Base-by-base conservation (phyloP, 37 sponge, comb jelly and placozoan genomes). In the Axinella damicornis region DNA sequence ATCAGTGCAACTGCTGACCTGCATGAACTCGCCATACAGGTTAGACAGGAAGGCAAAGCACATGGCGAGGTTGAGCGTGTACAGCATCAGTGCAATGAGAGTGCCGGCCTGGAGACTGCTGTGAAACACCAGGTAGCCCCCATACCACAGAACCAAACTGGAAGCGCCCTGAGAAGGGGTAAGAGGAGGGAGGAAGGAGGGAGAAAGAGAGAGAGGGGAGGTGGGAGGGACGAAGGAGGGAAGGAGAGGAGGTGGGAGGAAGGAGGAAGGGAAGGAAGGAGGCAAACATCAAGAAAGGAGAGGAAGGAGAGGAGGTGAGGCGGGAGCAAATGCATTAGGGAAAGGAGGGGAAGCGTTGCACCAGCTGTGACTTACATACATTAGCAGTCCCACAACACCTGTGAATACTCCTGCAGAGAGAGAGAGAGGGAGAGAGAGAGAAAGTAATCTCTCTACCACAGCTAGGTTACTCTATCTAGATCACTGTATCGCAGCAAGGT, bases 21-120 rank as follows among this genome's bases (percentile, higher is more conserved):
- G 92, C 92, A 92, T 92, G 55, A 95, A 95, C 55, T 92, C 96
- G 2, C 96, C 96, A 69, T 95, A 95, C 27, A 95, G 77, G 38
- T 65, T 89, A 53, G 96, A 77, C 25, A 95, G 68, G 68, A 92
- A 89, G 30, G 90, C 96, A 71, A 95, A 95, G 46, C 83, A 84
- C 90, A 89, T 85, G 37, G 96, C 96, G 21, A 95, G 89, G 57
- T 88, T 95, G 81, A 95, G 79, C 1, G 91, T 92, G 78, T 95
- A 95, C 66, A 95, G 60, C 96, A 95, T 95, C 41, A 95, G 79
- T 20, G 90, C 63, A 38, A 83, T 84, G 27, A 90, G 81, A 14
- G 85, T 68, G 4, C 85, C 85, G 62, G 90, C 57, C 21, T 86
- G 20, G 20, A 93, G 30, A 5, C 79, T 15, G 0, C 65, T 38